Evolutionary conservation across 53 echinoderm and acorn worm genomes (phyloP).

Genomic region (Temnopleurus reevesii): DNA sequence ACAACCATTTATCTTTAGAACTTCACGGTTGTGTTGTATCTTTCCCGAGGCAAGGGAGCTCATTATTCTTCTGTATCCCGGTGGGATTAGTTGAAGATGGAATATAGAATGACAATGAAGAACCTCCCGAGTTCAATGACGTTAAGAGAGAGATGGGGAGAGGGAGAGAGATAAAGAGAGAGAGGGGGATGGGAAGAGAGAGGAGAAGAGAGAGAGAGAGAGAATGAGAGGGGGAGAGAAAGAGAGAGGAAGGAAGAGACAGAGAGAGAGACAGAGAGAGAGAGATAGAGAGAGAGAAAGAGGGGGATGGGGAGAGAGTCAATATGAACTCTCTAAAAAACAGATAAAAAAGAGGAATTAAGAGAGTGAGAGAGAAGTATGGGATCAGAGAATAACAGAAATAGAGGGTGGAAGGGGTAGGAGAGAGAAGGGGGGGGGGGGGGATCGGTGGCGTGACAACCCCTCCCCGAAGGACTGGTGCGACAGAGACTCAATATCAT

Average conservation of each 20-base stretch:
- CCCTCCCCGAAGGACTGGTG: no score
- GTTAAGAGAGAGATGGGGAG: neutral
- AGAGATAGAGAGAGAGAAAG: neutral
- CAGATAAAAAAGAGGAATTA: neutral
- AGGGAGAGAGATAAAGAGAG: neutral
- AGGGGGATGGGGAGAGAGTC: neutral
- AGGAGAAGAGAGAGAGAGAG: neutral
- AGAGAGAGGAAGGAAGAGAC: neutral
- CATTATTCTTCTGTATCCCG: neutral
- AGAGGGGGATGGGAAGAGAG: neutral
- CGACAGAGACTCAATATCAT: no score
- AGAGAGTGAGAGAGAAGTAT: conserved; percentile 1
- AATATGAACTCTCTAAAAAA: neutral
- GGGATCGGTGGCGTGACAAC: neutral
- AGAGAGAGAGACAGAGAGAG: neutral
- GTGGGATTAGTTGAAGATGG: neutral
- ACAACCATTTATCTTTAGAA: conserved; percentile 9
- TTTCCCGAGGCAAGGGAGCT: conserved; percentile 1
- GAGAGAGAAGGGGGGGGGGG: neutral
- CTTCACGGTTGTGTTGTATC: neutral
- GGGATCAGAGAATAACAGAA: neutral
- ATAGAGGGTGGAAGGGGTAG: neutral
- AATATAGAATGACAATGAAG: neutral
- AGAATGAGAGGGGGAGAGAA: neutral
- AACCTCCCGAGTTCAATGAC: neutral